These are phyloP conservation scores for Ctenopoma kingsleyae DNA, from an alignment of 2,797 vertebrate species.

Conservation along the genomic window DNA sequence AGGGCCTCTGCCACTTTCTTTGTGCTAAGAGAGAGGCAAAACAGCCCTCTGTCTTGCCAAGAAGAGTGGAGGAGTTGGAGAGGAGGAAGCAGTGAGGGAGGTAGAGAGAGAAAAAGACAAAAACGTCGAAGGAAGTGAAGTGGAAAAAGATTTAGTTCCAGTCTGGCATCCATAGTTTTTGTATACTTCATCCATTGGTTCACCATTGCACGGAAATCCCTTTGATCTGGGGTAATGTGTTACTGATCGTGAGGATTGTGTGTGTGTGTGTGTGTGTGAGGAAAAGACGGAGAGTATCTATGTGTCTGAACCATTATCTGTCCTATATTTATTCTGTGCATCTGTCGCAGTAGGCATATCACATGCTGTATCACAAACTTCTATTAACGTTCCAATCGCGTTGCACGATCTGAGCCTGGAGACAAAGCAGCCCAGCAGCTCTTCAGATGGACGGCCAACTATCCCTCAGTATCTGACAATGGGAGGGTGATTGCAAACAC, in stretches of 20 bases:
- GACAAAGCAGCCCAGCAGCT: constrained; percentile 58
- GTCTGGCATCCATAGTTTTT: constrained; percentile 71
- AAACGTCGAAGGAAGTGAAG: constrained; percentile 63
- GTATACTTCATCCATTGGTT: constrained; percentile 68
- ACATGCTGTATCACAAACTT: constrained; percentile 61
- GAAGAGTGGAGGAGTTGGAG: constrained; percentile 53
- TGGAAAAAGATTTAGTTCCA: constrained; percentile 78
- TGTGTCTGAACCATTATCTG: constrained; percentile 40
- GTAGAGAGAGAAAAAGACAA: constrained; percentile 44
- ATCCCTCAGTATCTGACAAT: constrained; percentile 60
- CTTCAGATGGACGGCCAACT: constrained; percentile 48
- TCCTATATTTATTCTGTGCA: constrained; percentile 62
- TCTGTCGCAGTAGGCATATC: constrained; percentile 60
- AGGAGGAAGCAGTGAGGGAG: constrained; percentile 56
- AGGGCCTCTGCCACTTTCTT: constrained; percentile 80
- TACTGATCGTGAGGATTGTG: constrained; percentile 49
- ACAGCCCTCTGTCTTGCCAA: constrained; percentile 40
- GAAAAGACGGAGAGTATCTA: constrained; percentile 16
- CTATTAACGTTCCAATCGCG: constrained; percentile 58
- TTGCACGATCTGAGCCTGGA: constrained; percentile 44
- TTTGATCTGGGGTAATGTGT: constrained; percentile 63
- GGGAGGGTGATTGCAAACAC: constrained; percentile 77
- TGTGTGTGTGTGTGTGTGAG: constrained; percentile 26
- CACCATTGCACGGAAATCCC: constrained; percentile 61
- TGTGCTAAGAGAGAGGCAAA: constrained; percentile 71